phyloP scores from a whole-genome alignment of 2,113 vertebrate species.

The Zapornia atra region DNA sequence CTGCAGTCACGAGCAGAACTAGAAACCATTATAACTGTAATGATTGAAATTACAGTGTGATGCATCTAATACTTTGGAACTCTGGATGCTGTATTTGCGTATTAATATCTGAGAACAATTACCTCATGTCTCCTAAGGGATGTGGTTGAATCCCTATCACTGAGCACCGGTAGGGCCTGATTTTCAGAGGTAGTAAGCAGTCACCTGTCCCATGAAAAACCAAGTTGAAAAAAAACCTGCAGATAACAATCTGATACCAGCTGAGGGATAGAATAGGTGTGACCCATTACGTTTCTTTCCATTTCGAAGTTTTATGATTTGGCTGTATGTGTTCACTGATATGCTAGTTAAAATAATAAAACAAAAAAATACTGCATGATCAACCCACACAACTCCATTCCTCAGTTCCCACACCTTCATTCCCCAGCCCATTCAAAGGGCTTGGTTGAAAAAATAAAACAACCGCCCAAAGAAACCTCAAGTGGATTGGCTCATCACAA shows the following conservation, averaged over 20 bases:
- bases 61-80: background rate
- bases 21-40: background rate
- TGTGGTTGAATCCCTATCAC: background rate
- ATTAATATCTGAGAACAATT: background rate
- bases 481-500: background rate
- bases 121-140: background rate
- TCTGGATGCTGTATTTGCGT: constrained; percentile 13
- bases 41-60: background rate
- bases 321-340: background rate
- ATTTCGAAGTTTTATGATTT: background rate
- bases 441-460: background rate
- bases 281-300: background rate
- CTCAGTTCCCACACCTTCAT: background rate
- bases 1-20: background rate
- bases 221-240: background rate
- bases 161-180: background rate
- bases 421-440: background rate
- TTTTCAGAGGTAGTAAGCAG: constrained; percentile 9
- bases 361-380: background rate
- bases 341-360: background rate
- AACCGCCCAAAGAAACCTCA: background rate
- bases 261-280: background rate
- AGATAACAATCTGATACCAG: background rate
- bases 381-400: background rate
- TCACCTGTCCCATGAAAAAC: background rate